Evolutionary conservation across 2,888 invertebrate genomes (phyloP).

Genomic region (Eustalomyia histrio): DNA sequence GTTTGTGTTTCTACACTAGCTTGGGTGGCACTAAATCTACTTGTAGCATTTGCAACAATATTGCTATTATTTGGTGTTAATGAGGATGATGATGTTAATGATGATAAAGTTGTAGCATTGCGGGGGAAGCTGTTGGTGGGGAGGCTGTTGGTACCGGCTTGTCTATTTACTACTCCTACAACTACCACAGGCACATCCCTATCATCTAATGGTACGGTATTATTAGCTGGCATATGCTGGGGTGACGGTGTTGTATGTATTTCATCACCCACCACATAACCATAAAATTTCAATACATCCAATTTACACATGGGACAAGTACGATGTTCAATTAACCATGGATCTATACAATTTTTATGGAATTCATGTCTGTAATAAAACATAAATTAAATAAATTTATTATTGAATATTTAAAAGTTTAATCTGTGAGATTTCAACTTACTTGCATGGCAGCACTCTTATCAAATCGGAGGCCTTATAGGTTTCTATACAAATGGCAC

Average conservation of each 20-base stretch:
- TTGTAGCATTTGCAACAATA: slow-evolving; percentile 29
- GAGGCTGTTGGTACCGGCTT: slow-evolving; percentile 28
- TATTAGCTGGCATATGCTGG: slow-evolving; percentile 68
- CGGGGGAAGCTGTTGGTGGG: slow-evolving; percentile 17
- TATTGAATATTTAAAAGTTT: background rate
- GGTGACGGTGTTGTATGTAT: slow-evolving; percentile 77
- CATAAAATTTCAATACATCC: slow-evolving; percentile 95
- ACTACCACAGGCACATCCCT: slow-evolving; percentile 73
- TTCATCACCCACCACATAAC: slow-evolving; percentile 87
- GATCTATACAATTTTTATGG: slow-evolving; percentile 97
- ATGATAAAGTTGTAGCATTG: slow-evolving; percentile 22
- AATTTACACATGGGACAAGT: slow-evolving; percentile 98
- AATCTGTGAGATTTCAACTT: slow-evolving; percentile 75
- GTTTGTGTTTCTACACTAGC: slow-evolving; percentile 63
- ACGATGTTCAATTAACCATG: slow-evolving; percentile 95
- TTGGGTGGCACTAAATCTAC: slow-evolving; percentile 59
- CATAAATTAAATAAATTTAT: slow-evolving; percentile 4
- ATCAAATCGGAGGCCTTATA: slow-evolving; percentile 93
- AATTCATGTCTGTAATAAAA: slow-evolving; percentile 90
- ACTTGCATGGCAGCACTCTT: slow-evolving; percentile 95
- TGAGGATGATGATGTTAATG: slow-evolving; percentile 23
- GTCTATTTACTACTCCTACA: slow-evolving; percentile 70
- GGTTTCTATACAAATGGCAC: slow-evolving; percentile 96
- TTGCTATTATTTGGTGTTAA: slow-evolving; percentile 40
- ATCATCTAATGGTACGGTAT: slow-evolving; percentile 57